Base-by-base conservation (phyloP, 2,888 invertebrate genomes). In the Sinopyrophorus schimmeli region DNA sequence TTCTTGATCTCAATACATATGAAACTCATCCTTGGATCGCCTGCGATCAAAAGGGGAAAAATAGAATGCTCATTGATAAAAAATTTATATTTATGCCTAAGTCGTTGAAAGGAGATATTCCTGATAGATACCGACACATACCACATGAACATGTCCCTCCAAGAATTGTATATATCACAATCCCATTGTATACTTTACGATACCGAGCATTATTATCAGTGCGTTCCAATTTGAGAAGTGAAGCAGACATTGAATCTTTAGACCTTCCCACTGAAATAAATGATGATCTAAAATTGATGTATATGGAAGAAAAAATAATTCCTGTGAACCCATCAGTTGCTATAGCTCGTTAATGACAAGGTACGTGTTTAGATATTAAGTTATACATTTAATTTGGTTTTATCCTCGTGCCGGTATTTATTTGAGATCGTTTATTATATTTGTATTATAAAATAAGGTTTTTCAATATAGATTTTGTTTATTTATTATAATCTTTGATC, bases 21-120 rank as follows among this genome's bases (percentile, higher is more conserved):
- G 81, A 83, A 7, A 84, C 85, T 0, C 92, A 93, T 73, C 89
- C 89, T 0, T 93, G 92, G 92, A 82, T 91, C 53, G 92, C 90
- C 65, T 76, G 83, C 1, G 89, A 91, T 67, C 72, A 78, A 0
- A 71, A 77, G 0, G 87, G 88, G 0, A 80, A 80, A 34, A 89
- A 89, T 61, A 77, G 80, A 23, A 73, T 84, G 69, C 77, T 80
- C 5, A 79, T 86, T 0, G 78, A 78, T 51, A 74, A 80, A 6
- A 50, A 60, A 14, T 68, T 61, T 69, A 75, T 56, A 55, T 70
- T 39, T 68, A 80, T 34, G 79, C 78, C 67, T 66, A 77, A 61
- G 56, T 58, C 78, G 76, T 0, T 64, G 63, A 47, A 46, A 50
- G 63, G 67, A 43, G 56, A 55, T 46, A 4, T 41, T 10, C 18